Evolutionary conservation across 2,797 vertebrate species (phyloP).

Genomic region (Nyctalus aviator): DNA sequence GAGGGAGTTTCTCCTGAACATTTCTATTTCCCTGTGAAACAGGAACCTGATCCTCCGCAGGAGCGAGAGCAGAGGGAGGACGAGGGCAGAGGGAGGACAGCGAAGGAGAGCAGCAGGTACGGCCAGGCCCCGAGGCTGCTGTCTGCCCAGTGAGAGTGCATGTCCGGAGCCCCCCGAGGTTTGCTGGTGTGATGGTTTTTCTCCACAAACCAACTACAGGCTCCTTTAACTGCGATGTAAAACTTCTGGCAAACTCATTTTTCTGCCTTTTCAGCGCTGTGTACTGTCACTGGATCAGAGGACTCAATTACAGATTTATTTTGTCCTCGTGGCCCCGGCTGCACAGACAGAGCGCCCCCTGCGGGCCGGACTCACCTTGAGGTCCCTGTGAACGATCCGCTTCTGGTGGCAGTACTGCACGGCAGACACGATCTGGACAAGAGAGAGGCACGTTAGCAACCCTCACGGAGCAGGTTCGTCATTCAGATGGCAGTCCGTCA

Average conservation of each 20-base stretch:
- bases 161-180: neutral
- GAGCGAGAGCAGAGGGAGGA: neutral
- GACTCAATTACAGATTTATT: neutral
- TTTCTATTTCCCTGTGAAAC: neutral
- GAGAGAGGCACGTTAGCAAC: slow-evolving; percentile 77
- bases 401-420: slow-evolving; percentile 99
- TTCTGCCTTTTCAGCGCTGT: slow-evolving; percentile 7
- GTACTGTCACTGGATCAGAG: neutral
- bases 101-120: neutral
- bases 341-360: accelerated
- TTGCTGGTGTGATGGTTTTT: neutral
- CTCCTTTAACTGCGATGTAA: neutral
- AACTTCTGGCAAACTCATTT: neutral
- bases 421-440: slow-evolving; percentile 95
- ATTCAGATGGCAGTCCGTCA: slow-evolving; percentile 32
- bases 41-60: neutral
- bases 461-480: neutral
- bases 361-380: slow-evolving; percentile 93
- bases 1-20: neutral
- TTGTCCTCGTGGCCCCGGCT: too few species aligned
- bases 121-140: neutral
- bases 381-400: slow-evolving; percentile 98
- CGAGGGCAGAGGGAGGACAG: neutral
- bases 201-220: neutral
- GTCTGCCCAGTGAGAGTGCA: too few species aligned